These are phyloP conservation scores for Melinaea menophilus DNA, from an alignment of 2,888 invertebrate genomes.

Conservation along the genomic window DNA sequence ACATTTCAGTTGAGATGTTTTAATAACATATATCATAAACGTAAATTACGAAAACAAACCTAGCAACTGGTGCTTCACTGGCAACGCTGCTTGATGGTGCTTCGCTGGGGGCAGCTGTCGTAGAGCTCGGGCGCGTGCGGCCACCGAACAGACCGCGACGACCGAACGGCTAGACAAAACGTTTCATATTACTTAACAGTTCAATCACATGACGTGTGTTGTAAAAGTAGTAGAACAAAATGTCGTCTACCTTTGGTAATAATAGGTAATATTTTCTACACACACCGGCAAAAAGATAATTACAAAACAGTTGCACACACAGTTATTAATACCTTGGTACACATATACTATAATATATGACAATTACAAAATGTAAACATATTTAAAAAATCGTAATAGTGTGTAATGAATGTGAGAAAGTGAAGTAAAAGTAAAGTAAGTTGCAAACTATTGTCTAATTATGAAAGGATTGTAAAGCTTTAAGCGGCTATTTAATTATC, in stretches of 20 bases:
- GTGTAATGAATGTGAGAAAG: background rate
- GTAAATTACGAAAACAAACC: constrained; percentile 38
- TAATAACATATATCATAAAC: too few relatives aligned
- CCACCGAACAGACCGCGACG: constrained; percentile 66
- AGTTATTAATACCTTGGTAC: too few relatives aligned
- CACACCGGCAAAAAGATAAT: too few relatives aligned
- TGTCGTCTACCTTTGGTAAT: too few relatives aligned
- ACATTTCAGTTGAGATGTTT: too few relatives aligned
- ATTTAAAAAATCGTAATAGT: background rate
- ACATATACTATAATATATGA: background rate
- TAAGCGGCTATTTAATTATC: too few relatives aligned
- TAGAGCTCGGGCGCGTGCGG: constrained; percentile 58
- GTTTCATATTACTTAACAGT: constrained; percentile 7
- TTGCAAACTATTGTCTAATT: background rate
- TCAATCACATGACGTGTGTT: too few relatives aligned
- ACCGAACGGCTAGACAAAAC: constrained; percentile 56
- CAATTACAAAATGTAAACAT: background rate
- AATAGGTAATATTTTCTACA: too few relatives aligned
- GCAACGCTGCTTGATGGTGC: constrained; percentile 49
- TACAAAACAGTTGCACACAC: too few relatives aligned
- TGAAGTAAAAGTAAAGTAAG: background rate
- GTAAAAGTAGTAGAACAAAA: too few relatives aligned
- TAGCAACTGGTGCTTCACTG: constrained; percentile 56
- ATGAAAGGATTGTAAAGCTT: background rate
- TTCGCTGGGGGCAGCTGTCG: constrained; percentile 50